A percentile compares a stretch with the other conserved stretches of the same genome.
These are phyloP conservation scores for Molothrus ater DNA, from an alignment of 2,797 vertebrate species.

Conservation along the genomic window DNA sequence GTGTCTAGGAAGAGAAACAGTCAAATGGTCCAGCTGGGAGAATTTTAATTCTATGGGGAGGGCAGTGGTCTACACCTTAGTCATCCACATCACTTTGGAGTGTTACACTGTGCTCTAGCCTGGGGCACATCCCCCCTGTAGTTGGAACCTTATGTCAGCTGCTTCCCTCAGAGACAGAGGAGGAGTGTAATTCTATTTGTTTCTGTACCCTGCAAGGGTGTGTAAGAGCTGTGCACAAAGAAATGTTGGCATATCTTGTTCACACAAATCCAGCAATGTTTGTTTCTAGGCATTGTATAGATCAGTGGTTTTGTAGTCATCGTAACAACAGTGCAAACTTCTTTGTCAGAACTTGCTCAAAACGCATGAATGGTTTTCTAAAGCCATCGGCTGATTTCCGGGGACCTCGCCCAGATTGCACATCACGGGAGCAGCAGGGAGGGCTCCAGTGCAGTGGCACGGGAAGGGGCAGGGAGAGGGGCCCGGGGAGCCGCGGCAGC, in stretches of 20 bases:
- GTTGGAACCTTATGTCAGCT: not conserved
- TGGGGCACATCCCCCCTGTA: not conserved
- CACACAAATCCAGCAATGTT: not conserved
- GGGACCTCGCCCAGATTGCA: not conserved
- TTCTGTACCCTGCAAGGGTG: not conserved
- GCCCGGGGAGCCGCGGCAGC: not conserved
- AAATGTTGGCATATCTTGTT: not conserved
- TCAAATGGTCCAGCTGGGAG: not conserved
- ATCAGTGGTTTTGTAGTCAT: not conserved
- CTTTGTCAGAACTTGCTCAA: not conserved
- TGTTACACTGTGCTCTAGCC: not conserved
- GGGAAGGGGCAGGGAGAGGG: not conserved
- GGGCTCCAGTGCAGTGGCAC: not conserved
- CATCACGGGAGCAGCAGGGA: not conserved
- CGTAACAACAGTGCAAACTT: not conserved
- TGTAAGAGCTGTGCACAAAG: not conserved
- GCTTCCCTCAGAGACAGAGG: not conserved
- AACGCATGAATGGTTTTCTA: not conserved
- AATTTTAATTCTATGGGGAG: not conserved
- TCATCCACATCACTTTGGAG: not conserved
- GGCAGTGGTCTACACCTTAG: not conserved
- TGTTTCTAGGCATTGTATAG: not conserved
- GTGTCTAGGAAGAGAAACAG: not conserved
- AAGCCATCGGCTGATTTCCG: not conserved
- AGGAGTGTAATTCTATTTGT: not conserved